Evolutionary conservation across 2,888 invertebrate species (phyloP).

Genomic region (Nycteola revayana): DNA sequence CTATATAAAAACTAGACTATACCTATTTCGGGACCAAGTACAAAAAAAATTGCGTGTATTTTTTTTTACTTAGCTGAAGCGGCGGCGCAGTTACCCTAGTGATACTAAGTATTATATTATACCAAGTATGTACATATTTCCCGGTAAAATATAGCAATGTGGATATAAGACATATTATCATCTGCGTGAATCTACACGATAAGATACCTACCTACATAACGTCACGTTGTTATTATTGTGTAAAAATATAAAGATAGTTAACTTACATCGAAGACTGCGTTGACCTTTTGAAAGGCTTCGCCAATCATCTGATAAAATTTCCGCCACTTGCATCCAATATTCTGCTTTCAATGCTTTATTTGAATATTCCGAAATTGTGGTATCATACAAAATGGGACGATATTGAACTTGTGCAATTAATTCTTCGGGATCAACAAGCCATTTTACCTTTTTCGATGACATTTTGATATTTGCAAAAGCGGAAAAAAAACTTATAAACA

Average conservation of each 20-base stretch:
- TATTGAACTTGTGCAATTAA: neutral
- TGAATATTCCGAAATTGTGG: neutral
- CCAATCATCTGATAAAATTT: neutral
- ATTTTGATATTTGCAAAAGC: neutral
- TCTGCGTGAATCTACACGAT: too few species aligned
- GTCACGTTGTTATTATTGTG: too few species aligned
- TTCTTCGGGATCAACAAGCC: neutral
- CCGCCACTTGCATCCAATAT: neutral
- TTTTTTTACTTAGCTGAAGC: too few species aligned
- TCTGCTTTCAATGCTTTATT: neutral
- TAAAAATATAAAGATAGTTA: too few species aligned
- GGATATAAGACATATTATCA: too few species aligned
- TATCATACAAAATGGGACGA: neutral
- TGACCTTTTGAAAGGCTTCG: neutral
- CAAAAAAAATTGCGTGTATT: too few species aligned
- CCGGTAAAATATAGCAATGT: too few species aligned
- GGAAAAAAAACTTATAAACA: neutral
- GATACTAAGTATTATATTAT: too few species aligned
- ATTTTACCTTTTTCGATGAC: neutral
- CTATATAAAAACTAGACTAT: neutral
- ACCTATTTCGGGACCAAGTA: too few species aligned
- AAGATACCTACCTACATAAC: too few species aligned
- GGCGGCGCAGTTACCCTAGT: too few species aligned
- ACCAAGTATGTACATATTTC: too few species aligned
- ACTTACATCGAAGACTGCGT: neutral